Conservation (phyloP, 92 coral and sea anemone genomes). For the Metridium senile region DNA sequence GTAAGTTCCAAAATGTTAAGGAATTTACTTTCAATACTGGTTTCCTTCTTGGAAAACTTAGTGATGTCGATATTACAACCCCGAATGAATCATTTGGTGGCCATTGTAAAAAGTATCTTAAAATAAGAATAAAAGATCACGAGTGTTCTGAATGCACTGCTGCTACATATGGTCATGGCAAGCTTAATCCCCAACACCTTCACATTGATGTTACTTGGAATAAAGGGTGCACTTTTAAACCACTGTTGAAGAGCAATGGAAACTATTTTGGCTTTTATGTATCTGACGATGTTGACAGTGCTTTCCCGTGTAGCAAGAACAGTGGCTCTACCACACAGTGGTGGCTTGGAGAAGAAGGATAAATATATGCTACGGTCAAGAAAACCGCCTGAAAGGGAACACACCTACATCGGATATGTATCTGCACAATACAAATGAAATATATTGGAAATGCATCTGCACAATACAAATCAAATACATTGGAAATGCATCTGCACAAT, state of each 20-base stretch:
- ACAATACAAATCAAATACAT: too few species aligned
- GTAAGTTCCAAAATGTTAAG: not conserved
- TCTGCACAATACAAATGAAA: too few species aligned
- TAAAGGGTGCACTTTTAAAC: too few species aligned
- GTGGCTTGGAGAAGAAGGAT: not conserved
- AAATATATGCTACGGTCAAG: too few species aligned
- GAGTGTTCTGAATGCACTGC: not conserved
- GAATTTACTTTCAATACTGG: not conserved
- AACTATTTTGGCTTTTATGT: not conserved
- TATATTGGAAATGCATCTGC: too few species aligned
- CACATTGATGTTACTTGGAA: too few species aligned
- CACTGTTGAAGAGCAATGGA: not conserved
- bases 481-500: too few species aligned
- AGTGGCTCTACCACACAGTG: not conserved
- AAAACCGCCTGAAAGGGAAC: too few species aligned
- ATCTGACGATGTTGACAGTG: not conserved
- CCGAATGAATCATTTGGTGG: not conserved
- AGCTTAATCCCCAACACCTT: too few species aligned
- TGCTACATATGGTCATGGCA: not conserved
- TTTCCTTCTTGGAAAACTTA: not conserved
- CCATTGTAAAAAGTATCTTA: not conserved
- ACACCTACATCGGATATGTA: too few species aligned
- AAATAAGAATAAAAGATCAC: not conserved
- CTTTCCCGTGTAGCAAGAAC: not conserved
- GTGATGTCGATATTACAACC: too few species aligned